Evolutionary conservation across 2,888 invertebrate species (phyloP).

Genomic region (Protula sp.): DNA sequence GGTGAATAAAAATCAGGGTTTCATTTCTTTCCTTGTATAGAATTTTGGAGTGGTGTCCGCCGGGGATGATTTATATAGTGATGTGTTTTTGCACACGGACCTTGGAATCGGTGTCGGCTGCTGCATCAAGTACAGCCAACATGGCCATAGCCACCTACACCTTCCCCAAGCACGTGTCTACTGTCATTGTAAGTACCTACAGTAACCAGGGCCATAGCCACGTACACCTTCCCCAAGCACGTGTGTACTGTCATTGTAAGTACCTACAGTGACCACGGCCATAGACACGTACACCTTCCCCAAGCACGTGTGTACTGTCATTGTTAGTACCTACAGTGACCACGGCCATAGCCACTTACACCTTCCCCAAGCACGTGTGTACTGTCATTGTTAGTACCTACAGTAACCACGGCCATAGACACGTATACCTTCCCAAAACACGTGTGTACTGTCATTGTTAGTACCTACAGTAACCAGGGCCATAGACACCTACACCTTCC

Average conservation of each 20-base stretch:
- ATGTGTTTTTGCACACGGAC: neutral
- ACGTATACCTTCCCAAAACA: too few species aligned
- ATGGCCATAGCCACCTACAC: neutral
- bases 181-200: constrained; percentile 6
- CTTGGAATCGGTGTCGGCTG: neutral
- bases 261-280: too few species aligned
- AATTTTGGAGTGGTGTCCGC: constrained; percentile 1
- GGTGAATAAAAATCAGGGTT: too few species aligned
- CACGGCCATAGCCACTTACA: too few species aligned
- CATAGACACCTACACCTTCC: neutral
- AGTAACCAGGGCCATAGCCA: constrained; percentile 3
- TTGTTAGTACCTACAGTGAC: too few species aligned
- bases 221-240: neutral
- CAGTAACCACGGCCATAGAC: too few species aligned
- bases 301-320: neutral
- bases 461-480: neutral
- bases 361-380: too few species aligned
- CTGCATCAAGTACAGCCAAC: neutral
- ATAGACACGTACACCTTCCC: neutral
- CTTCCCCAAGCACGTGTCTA: constrained; percentile 1
- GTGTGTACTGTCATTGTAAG: constrained; percentile 1
- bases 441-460: too few species aligned
- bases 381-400: too few species aligned
- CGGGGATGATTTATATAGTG: neutral
- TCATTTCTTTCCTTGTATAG: too few species aligned